Percentiles rank a stretch among this genome's conserved stretches.
These are phyloP conservation scores for Bursaphelenchus okinawaensis DNA, from an alignment of 2,888 invertebrate genomes.

Conservation along the genomic window DNA sequence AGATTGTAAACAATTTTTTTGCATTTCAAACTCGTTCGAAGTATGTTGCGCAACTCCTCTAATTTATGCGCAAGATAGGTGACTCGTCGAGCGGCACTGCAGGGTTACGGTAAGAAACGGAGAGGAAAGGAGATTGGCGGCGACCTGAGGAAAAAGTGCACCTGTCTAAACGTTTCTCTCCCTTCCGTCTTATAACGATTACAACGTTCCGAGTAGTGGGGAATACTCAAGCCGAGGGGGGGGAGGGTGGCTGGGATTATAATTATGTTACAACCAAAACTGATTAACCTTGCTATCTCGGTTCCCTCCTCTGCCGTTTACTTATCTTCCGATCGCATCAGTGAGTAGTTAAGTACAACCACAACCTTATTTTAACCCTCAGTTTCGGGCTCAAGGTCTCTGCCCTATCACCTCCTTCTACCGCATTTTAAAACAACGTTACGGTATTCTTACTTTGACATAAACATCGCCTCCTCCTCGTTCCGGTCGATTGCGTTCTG, in stretches of 20 bases:
- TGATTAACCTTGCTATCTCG: not conserved
- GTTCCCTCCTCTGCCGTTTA: not conserved
- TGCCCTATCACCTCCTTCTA: not conserved
- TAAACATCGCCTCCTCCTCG: not conserved
- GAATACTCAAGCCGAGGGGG: no score
- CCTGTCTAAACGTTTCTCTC: not conserved
- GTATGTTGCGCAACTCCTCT: no score
- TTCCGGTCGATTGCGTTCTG: slow-evolving; percentile 17
- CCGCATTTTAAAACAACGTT: not conserved
- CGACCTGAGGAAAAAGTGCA: not conserved
- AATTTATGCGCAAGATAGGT: no score
- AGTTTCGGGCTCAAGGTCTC: not conserved
- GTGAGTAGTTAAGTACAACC: not conserved
- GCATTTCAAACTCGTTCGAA: no score
- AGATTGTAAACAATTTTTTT: no score
- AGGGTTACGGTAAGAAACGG: not conserved
- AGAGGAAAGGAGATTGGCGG: not conserved
- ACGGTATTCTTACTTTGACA: not conserved
- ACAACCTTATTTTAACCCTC: not conserved
- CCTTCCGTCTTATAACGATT: not conserved
- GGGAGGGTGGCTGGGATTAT: no score
- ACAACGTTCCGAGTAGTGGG: no score
- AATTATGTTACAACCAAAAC: not conserved
- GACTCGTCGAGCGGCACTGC: no score
- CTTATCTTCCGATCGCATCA: not conserved